Evolutionary conservation across 2,888 invertebrate species (phyloP).

Genomic region (Caenorhabditis macrosperma): DNA sequence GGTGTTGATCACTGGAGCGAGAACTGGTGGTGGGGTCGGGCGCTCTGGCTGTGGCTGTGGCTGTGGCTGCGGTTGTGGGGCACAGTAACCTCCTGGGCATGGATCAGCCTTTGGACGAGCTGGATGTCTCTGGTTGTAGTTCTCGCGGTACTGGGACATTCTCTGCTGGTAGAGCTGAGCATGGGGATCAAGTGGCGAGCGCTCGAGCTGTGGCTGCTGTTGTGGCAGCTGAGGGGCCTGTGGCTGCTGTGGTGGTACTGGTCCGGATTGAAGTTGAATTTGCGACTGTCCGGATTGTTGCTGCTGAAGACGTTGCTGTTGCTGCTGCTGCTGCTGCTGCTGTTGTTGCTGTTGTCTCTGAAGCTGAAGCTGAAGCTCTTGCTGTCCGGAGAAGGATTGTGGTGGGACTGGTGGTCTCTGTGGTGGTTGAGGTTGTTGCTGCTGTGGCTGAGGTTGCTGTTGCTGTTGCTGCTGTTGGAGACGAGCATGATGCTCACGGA

Average conservation of each 20-base stretch:
- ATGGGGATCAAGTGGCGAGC: slow-evolving; percentile 62
- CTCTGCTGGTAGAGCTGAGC: slow-evolving; percentile 68
- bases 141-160: slow-evolving; percentile 68
- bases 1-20: slow-evolving; percentile 61
- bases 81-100: slow-evolving; percentile 71
- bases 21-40: slow-evolving; percentile 68
- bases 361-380: slow-evolving; percentile 42
- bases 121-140: slow-evolving; percentile 72
- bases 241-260: slow-evolving; percentile 43
- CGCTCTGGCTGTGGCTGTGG: slow-evolving; percentile 47
- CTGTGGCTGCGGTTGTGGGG: slow-evolving; percentile 26
- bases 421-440: slow-evolving; percentile 38
- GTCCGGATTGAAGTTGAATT: slow-evolving; percentile 53
- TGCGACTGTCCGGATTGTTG: slow-evolving; percentile 59
- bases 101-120: slow-evolving; percentile 71
- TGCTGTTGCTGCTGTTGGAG: slow-evolving; percentile 59
- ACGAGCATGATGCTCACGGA: slow-evolving; percentile 47
- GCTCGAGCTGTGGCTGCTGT: slow-evolving; percentile 47
- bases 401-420: slow-evolving; percentile 47
- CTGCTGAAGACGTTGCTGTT: slow-evolving; percentile 37
- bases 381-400: slow-evolving; percentile 48
- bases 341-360: slow-evolving; percentile 43
- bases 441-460: slow-evolving; percentile 39
- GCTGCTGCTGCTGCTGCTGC: slow-evolving; percentile 41
- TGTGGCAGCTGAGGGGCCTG: slow-evolving; percentile 27